Base-by-base conservation (phyloP, 2,797 vertebrate species). In the Sebastes nivosus region DNA sequence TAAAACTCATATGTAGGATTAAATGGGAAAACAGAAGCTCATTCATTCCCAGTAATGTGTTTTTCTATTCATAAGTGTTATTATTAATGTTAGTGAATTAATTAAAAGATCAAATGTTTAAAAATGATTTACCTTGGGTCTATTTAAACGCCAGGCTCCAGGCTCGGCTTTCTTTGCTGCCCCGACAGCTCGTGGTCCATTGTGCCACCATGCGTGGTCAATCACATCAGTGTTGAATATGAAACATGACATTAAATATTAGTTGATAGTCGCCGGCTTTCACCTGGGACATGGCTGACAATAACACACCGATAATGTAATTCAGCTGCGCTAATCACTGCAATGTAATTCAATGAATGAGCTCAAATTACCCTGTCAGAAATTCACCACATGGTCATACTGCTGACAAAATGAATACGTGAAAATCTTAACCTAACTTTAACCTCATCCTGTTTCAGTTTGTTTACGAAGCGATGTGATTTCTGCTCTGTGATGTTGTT, bases 241-340 rank as follows among this genome's bases (percentile, higher is more conserved):
- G 77, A 65, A 79, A 69, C 38, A 50, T 32, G 69, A 22, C 67
- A 69, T 87, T 27, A 70, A 67, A 81, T 79, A 90, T 87, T 77
- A 78, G 71, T 54, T 74, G 61, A 75, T 36, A 6, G 72, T 65
- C 59, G 3, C 46, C 5, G 52, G 74, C 58, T 77, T 61, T 75
- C 67, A 77, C 86, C 78, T 84, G 84, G 66, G 68, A 78, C 79
- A 4, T 16, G 25, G 22, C 50, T 59, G 67, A 55, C 67, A 79
- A 36, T 79, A 70, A 85, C 18, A 6, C 27, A 29, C 30, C 6
- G 2, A 16, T 77, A 27, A 84, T 79, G 59, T 8, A 7, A 75
- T 59, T 75, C 27, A 46, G 12, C 68, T 34, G 22, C 57, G 36
- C 77, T 88, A 67, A 85, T 75, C 46, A 46, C 52, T 2, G 1